Percentiles rank a stretch among this genome's conserved stretches.
Conservation (phyloP, 1,140 invertebrate genomes). For the Odontomachus brunneus region DNA sequence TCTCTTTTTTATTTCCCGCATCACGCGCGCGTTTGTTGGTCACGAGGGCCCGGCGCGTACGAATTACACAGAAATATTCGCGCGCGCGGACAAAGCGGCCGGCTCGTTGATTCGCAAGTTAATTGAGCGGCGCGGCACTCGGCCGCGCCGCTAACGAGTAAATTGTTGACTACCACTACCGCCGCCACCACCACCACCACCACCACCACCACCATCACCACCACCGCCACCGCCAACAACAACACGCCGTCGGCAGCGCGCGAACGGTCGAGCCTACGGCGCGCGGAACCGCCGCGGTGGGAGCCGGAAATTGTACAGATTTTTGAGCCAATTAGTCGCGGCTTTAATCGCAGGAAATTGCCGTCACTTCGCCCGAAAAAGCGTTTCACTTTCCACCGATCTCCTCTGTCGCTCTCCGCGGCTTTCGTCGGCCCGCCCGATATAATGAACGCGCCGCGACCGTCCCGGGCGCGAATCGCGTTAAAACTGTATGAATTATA, state of each 20-base stretch:
- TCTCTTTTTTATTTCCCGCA: slow-evolving; percentile 64
- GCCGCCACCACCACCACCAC: neutral
- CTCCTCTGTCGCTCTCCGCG: slow-evolving; percentile 9
- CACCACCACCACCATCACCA: neutral
- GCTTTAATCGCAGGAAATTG: slow-evolving; percentile 80
- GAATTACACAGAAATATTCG: slow-evolving; percentile 78
- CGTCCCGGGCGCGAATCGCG: slow-evolving; percentile 28
- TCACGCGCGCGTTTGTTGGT: slow-evolving; percentile 72
- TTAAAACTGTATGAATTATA: slow-evolving; percentile 23
- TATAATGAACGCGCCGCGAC: neutral
- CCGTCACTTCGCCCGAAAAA: slow-evolving; percentile 69
- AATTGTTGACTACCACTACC: slow-evolving; percentile 79
- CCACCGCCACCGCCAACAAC: neutral
- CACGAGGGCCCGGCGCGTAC: slow-evolving; percentile 70
- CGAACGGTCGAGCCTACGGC: slow-evolving; percentile 2
- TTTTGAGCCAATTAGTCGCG: slow-evolving; percentile 79
- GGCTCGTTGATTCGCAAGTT: slow-evolving; percentile 79
- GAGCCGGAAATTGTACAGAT: slow-evolving; percentile 77
- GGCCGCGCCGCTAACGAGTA: slow-evolving; percentile 81
- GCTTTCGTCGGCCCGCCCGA: neutral
- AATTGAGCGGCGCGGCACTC: slow-evolving; percentile 81
- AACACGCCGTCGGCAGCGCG: neutral
- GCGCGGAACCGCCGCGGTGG: slow-evolving; percentile 17
- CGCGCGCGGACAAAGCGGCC: slow-evolving; percentile 75
- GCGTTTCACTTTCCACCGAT: slow-evolving; percentile 43